Evolutionary conservation across 2,113 vertebrate species (phyloP).

Genomic region (Furnarius figulus): DNA sequence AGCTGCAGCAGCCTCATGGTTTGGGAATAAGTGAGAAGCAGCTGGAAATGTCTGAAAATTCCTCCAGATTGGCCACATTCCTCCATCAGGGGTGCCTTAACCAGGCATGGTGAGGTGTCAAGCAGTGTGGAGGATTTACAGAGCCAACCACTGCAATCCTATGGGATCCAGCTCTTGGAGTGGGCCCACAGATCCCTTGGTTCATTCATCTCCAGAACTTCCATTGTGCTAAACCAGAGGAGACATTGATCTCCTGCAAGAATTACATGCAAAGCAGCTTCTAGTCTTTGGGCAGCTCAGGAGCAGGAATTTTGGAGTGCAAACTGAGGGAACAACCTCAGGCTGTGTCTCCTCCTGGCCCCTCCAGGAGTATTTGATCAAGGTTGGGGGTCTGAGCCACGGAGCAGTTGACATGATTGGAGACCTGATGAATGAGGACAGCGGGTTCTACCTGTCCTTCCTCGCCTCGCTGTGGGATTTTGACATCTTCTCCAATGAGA

Average conservation of each 20-base stretch:
- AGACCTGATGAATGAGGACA: slow-evolving; percentile 43
- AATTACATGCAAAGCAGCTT: too few relatives aligned
- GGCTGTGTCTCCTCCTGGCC: background rate
- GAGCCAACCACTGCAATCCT: background rate
- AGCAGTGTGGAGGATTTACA: background rate
- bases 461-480: background rate
- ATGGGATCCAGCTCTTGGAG: too few relatives aligned
- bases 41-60: background rate
- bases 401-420: slow-evolving; percentile 54
- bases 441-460: slow-evolving; percentile 41
- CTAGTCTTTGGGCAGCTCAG: background rate
- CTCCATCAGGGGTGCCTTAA: too few relatives aligned
- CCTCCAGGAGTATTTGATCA: slow-evolving; percentile 50
- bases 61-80: background rate
- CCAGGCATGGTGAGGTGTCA: too few relatives aligned
- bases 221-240: background rate
- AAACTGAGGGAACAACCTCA: background rate
- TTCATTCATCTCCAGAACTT: too few relatives aligned
- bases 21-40: background rate
- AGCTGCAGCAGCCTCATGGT: background rate
- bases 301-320: background rate
- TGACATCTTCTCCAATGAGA: background rate
- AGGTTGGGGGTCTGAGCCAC: slow-evolving; percentile 35
- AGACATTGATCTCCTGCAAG: background rate
- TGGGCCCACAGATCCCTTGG: background rate